Evolutionary conservation across 2,888 invertebrate species (phyloP).

Genomic region (Xestia ashworthii): DNA sequence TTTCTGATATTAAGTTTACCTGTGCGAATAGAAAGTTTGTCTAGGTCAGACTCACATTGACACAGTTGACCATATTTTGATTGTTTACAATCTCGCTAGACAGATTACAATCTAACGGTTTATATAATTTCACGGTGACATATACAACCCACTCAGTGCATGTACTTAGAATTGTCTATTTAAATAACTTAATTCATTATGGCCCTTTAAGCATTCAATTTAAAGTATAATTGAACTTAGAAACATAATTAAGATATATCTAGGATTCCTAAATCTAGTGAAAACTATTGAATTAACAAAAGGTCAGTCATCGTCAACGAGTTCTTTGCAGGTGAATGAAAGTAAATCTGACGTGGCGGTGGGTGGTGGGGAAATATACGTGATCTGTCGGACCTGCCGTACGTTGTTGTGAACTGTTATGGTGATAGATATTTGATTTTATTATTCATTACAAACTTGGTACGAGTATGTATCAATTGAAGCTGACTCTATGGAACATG

Average conservation of each 20-base stretch:
- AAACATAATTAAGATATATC: not conserved
- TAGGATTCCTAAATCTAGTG: not conserved
- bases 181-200: not conserved
- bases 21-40: not conserved
- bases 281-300: not conserved
- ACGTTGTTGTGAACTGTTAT: constrained; percentile 10
- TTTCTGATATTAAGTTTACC: constrained; percentile 13
- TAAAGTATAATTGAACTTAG: not conserved
- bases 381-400: not conserved
- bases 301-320: not conserved
- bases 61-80: too few relatives aligned
- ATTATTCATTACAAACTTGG: not conserved
- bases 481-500: not conserved
- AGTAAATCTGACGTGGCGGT: not conserved
- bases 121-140: too few relatives aligned
- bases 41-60: too few relatives aligned
- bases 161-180: not conserved
- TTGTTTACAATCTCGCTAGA: too few relatives aligned
- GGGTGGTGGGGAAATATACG: too few relatives aligned
- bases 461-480: not conserved
- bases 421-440: not conserved
- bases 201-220: not conserved
- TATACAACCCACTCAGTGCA: constrained; percentile 1
- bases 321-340: not conserved
- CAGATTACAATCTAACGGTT: too few relatives aligned